Conservation (phyloP, 37 sponge, comb jelly and placozoan genomes). For the Aphrocallistes beatrix region DNA sequence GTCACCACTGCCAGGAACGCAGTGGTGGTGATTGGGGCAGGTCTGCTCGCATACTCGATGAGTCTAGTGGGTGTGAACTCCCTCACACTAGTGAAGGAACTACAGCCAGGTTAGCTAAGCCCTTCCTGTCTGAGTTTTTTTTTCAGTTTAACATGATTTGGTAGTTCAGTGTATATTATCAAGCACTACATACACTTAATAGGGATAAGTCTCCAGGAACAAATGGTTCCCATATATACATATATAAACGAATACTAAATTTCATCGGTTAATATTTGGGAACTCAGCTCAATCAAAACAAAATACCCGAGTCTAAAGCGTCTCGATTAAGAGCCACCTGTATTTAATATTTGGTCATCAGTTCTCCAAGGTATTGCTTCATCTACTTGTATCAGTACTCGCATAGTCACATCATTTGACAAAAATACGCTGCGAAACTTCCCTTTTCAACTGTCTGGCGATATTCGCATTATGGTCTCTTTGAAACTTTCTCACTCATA, state of each 20-base stretch:
- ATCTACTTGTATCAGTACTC: neutral
- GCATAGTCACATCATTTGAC: slow-evolving; percentile 11
- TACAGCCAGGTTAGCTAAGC: neutral
- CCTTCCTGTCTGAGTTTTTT: no score
- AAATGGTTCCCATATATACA: no score
- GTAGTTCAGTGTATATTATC: no score
- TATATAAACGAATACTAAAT: no score
- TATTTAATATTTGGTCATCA: slow-evolving; percentile 12
- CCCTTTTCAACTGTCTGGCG: neutral
- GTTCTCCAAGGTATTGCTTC: neutral
- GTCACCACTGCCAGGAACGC: slow-evolving; percentile 60
- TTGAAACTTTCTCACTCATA: neutral
- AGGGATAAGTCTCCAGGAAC: no score
- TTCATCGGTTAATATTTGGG: no score
- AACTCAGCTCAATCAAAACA: no score
- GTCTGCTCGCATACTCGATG: slow-evolving; percentile 43
- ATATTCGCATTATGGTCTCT: neutral
- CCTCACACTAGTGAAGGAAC: slow-evolving; percentile 20
- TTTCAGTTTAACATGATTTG: no score
- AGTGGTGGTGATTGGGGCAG: slow-evolving; percentile 70
- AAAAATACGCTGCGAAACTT: neutral
- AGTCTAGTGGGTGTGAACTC: neutral
- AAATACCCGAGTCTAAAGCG: no score
- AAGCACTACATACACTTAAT: no score
- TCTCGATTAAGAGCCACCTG: no score